phyloP scores from a whole-genome alignment of 2,113 vertebrate genomes.

The Gymnocephalus cernua region DNA sequence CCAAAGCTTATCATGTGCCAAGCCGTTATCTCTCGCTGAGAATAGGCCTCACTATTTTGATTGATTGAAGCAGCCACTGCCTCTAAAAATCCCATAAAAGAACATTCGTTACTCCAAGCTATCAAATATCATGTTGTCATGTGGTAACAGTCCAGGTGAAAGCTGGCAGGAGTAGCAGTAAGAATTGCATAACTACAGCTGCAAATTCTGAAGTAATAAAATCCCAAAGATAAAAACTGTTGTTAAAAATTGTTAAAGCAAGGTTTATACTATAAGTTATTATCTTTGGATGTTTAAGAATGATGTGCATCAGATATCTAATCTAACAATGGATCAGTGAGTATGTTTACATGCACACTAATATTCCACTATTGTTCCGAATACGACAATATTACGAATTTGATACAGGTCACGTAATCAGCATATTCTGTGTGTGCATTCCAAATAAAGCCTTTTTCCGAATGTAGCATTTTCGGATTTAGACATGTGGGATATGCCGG shows the following conservation, averaged over 20 bases:
- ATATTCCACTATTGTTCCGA: no score
- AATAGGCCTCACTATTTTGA: constrained; percentile 58
- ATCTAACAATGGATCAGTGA: neutral
- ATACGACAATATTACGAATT: no score
- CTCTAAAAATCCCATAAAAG: constrained; percentile 32
- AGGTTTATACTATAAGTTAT: neutral
- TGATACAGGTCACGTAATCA: no score
- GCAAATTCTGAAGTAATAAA: constrained; percentile 40
- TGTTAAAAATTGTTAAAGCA: neutral
- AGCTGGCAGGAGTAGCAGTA: constrained; percentile 20
- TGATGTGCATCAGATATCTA: neutral
- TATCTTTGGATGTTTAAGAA: neutral
- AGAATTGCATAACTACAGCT: constrained; percentile 34
- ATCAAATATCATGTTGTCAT: constrained; percentile 37
- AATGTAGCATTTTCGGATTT: no score
- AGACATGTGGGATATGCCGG: no score
- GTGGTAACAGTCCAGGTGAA: constrained; percentile 45
- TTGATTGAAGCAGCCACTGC: constrained; percentile 43
- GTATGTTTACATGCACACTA: no score
- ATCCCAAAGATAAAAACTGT: constrained; percentile 23
- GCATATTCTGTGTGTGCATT: no score
- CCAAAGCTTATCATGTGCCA: constrained; percentile 44
- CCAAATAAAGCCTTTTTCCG: no score
- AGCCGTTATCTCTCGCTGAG: constrained; percentile 49
- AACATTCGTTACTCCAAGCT: constrained; percentile 30